Base-by-base conservation (phyloP, 2,888 invertebrate species). In the Anaspis maculata region DNA sequence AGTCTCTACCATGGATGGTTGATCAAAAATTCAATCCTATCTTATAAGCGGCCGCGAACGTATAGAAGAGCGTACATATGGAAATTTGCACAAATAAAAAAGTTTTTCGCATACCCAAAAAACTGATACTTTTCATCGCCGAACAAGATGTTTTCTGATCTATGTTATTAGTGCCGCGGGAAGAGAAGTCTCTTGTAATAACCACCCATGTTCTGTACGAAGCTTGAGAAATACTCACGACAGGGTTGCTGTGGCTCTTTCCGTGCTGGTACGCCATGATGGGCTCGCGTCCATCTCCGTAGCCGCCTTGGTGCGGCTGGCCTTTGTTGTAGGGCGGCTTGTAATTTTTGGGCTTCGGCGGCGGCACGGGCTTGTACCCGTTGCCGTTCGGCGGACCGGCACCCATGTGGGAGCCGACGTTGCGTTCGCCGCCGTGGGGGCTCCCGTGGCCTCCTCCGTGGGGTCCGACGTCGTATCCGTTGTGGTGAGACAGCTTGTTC, bases 301-400 rank as follows among this genome's bases (percentile, higher is more conserved):
- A n/a, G n/a, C n/a, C n/a, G n/a, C n/a, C n/a, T 19, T 19, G 19
- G 5, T 19, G 19, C 5, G 19, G 19, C 5, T 5, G 5, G 19
- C 19, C 9, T 5, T 11, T 11, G 6, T 24, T 64, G 35, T 64
- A 64, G 3, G 83, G 81, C 21, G 89, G 87, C 25, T 88, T 77
- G 63, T 90, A 91, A 66, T 90, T 89, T 59, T 90, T 90, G 26
- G 91, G 91, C 58, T 92, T 92, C 5, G 91, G 91, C 15, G 91
- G 91, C 23, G 91, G 91, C 32, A 91, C 81, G 0, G 91, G 91
- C 63, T 90, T 91, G 66, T 89, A 89, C 1, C 48, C 46, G 31
- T 54, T 54, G 3, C 49, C 49, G 35, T 59, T 62, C 9, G 55
- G 46, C 5, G 54, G 51, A 9, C 9, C 9, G 9, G 5, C 9